Evolutionary conservation across 2,113 vertebrate species (phyloP).

Genomic region (Neolamprologus kungweensis): DNA sequence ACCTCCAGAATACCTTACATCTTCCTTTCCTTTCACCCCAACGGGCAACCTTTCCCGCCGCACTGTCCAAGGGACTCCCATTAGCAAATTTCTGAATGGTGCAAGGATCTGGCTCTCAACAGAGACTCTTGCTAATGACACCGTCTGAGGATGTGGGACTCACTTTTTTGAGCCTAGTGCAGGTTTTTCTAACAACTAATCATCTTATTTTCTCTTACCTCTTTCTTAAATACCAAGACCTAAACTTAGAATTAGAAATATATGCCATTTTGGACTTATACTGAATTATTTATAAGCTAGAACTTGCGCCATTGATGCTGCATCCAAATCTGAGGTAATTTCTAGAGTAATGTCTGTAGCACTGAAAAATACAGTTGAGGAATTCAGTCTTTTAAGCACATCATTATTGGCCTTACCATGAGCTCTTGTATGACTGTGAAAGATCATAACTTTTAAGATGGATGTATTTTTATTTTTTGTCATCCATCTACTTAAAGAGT

Average conservation of each 20-base stretch:
- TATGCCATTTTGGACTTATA: slow-evolving; percentile 1
- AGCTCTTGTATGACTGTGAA: slow-evolving; percentile 14
- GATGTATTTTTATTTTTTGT: neutral
- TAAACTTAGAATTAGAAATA: neutral
- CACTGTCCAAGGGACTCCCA: slow-evolving; percentile 84
- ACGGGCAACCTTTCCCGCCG: slow-evolving; percentile 88
- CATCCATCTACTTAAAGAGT: neutral
- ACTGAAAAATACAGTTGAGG: neutral
- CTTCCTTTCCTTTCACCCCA: slow-evolving; percentile 92
- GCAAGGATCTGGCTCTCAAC: slow-evolving; percentile 96
- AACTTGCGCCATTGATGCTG: slow-evolving; percentile 31
- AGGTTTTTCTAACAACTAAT: neutral
- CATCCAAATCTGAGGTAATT: slow-evolving; percentile 15
- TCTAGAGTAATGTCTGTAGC: neutral
- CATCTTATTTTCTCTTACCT: slow-evolving; percentile 19
- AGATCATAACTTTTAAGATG: neutral
- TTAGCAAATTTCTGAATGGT: slow-evolving; percentile 93
- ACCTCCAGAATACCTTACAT: slow-evolving; percentile 82
- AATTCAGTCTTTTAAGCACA: neutral
- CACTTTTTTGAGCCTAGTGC: neutral
- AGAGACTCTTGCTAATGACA: slow-evolving; percentile 89
- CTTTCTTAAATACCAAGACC: slow-evolving; percentile 17
- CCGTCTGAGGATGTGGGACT: slow-evolving; percentile 38
- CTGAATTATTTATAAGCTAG: slow-evolving; percentile 34
- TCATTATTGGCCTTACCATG: neutral